phyloP scores from a whole-genome alignment of 2,888 invertebrate genomes.

The Ennomos quercinarius region DNA sequence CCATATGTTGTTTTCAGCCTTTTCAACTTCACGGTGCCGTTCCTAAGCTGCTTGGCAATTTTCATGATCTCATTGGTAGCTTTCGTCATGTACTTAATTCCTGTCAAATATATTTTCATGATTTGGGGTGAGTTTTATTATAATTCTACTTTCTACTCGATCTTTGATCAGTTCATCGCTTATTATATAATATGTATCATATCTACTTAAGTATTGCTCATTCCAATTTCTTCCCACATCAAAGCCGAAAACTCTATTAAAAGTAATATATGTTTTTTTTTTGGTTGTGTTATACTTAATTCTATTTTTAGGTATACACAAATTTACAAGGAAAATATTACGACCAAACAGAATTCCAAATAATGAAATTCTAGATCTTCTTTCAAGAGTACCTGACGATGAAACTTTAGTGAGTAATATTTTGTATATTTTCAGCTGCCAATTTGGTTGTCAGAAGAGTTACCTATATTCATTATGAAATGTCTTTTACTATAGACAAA shows the following conservation, averaged over 20 bases:
- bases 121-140: constrained; percentile 89
- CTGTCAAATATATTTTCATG: constrained; percentile 94
- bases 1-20: constrained; percentile 87
- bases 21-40: constrained; percentile 98
- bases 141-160: too few species aligned
- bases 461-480: too few species aligned
- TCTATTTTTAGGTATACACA: constrained; percentile 87
- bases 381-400: constrained; percentile 97
- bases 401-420: constrained; percentile 90
- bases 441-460: too few species aligned
- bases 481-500: too few species aligned
- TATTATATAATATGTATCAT: too few species aligned
- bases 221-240: too few species aligned
- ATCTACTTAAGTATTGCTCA: too few species aligned
- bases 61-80: constrained; percentile 89
- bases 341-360: constrained; percentile 96
- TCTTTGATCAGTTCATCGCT: too few species aligned
- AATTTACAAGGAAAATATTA: constrained; percentile 95
- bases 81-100: constrained; percentile 93
- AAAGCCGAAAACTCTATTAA: too few species aligned
- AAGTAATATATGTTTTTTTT: too few species aligned
- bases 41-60: constrained; percentile 95
- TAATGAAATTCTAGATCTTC: constrained; percentile 96
- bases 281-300: not conserved
- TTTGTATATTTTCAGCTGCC: not conserved